Base-by-base conservation (phyloP, 2,888 invertebrate species). In the Leptinotarsa peninsularis region DNA sequence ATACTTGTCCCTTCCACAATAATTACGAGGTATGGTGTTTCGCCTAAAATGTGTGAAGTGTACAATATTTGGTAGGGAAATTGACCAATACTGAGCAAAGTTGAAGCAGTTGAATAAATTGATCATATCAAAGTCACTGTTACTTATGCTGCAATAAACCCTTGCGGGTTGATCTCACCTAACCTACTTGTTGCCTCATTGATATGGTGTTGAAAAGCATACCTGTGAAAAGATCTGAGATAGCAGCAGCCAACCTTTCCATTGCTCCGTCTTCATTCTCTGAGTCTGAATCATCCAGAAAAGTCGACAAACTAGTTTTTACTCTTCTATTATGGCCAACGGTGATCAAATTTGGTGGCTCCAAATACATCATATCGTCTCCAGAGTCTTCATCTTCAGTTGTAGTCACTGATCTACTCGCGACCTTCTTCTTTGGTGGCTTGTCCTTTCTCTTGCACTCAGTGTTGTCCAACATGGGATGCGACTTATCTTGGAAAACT, bases 141-240 rank as follows among this genome's bases (percentile, higher is more conserved):
- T 27, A 27, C 27, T 27, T 27, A 1, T 33, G 33, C 33, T 1
- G 1, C 33, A 33, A 33, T 33, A 33, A 33, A 33, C 33, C 33
- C 33, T 33, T 33, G 33, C 5, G 5, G 33, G 5, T 5, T 33
- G 33, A 33, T 7, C 33, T 33, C 7, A 33, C 5, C 33, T 33
- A 33, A 33, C 27, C 27, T 27, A 27, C 4, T 33, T 33, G 7
- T 10, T 10, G 33, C 10, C 2, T 43, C 43, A 43, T n/a, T 52
- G 58, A 23, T 21, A 13, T 58, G 23, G 13, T 21, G 3, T 23
- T 10, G 13, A 58, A n/a, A 63, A 27, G 43, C 81, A 89, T 88
- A 93, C 93, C 94, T 73, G 94, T 94, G 87, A 96, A 95, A 75
- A 96, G 88, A 88, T 94, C 94, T 18, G 93, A 92, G 78, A 94